Base-by-base conservation (phyloP, 1,140 invertebrate genomes). In the Myzus persicae region DNA sequence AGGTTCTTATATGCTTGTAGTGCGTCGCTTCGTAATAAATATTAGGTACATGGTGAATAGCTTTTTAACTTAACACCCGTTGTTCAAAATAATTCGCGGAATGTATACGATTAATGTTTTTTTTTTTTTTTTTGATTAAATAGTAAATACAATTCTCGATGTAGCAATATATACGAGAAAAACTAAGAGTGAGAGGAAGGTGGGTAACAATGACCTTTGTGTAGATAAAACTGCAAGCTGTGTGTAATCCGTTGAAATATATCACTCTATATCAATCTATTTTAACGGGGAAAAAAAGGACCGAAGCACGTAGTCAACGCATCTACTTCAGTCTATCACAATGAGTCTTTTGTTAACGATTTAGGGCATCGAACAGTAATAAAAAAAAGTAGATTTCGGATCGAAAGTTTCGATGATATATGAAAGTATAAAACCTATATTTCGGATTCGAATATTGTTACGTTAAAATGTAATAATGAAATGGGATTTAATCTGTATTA, bases 181-280 rank as follows among this genome's bases (percentile, higher is more conserved):
- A 48, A n/a, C 22, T 46, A 88, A 48, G n/a, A 51, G 46, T 18
- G 18, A 6, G 44, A 9, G 44, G 7, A n/a, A 46, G 24, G 6
- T n/a, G 44, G 46, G 31, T 48, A n/a, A 51, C n/a, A 48, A 38
- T 88, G 44, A 48, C 31, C 20, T 48, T 88, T 51, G n/a, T 48
- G 44, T 88, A 51, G 87, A 87, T 88, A 48, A 88, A 88, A 88
- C 44, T 88, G 85, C 59, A 76, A 76, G 59, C 59, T 76, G 14
- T 76, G 31, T 26, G 26, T 48, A 48, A 46, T 31, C 85, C 31
- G 31, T 88, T 36, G 14, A 48, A 22, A 44, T 88, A 48, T 46
- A 48, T 46, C 44, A 48, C 85, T n/a, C 26, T 46, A 31, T 26
- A 48, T 48, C 14, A 36, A 36, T 51, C 44, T 48, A 88, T 88